Evolutionary conservation across 2,113 vertebrate genomes (phyloP), one percentile per base, ranked within the genome.

Genomic region (Petaurus breviceps): DNA sequence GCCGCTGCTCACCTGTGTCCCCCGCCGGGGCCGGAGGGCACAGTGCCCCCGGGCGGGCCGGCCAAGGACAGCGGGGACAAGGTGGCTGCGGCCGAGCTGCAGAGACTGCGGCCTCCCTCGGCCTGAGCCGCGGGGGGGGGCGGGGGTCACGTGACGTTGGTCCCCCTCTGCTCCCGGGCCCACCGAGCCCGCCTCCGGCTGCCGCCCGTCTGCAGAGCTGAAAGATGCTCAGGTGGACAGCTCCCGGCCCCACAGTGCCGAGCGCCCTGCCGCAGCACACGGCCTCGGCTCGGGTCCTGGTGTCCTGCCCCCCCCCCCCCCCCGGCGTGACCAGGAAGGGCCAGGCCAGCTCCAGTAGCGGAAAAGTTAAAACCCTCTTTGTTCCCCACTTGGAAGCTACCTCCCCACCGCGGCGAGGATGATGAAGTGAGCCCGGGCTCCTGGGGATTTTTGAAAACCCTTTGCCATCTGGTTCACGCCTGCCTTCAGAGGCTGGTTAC

Each of bases 11-110:
- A 43, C 68, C 37, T 43, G 31, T 26, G 92, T 19, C 46, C 51
- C 55, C 51, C 6, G 10, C 51, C n/a, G 5, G 54, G n/a, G 3
- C 50, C 25, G 16, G 53, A 24, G 10, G 37, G 7, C 51, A 47
- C 89, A 53, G 23, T 0, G 22, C 43, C 11, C n/a, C 0, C 2
- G 25, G 2, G 7, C 51, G 52, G 3, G 2, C 16, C 11, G 0
- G 43, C 11, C 37, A 46, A 54, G 51, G 90, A 91, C 50, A n/a
- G 6, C 37, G 68, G n/a, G 19, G 22, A 91, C 14, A 37, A 53
- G 51, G 28, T 43, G 23, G 51, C 14, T 23, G 52, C 11, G 4
- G 25, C 28, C 12, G 10, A 92, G 24, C 92, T 54, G 31, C 31
- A 10, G 52, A 52, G 52, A 16, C 46, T 37, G 55, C 25, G 14